phyloP scores from a whole-genome alignment of 2,888 invertebrate genomes.

The Bembecia ichneumoniformis region DNA sequence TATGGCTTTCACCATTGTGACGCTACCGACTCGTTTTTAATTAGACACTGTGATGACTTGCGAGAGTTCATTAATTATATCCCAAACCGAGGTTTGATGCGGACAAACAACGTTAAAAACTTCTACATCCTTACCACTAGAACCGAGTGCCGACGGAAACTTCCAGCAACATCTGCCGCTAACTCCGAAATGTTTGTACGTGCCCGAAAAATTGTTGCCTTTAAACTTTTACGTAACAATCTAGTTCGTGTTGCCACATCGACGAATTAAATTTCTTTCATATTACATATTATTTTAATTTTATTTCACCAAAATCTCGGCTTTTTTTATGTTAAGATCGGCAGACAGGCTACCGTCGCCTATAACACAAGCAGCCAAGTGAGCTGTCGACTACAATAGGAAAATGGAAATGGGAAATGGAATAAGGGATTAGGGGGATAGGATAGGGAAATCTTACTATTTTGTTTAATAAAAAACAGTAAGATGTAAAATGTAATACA shows the following conservation, averaged over 20 bases:
- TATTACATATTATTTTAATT: too few species aligned
- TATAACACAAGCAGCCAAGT: too few species aligned
- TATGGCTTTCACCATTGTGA: background rate
- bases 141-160: slow-evolving; percentile 15
- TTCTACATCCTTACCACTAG: slow-evolving; percentile 16
- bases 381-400: too few species aligned
- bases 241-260: slow-evolving; percentile 17
- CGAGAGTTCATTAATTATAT: slow-evolving; percentile 55
- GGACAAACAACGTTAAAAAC: slow-evolving; percentile 35
- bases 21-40: slow-evolving; percentile 28
- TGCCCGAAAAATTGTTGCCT: slow-evolving; percentile 8
- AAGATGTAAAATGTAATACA: too few species aligned
- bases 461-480: too few species aligned
- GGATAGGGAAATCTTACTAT: too few species aligned
- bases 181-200: slow-evolving; percentile 30
- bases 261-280: too few species aligned
- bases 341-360: too few species aligned
- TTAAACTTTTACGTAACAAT: slow-evolving; percentile 24
- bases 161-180: slow-evolving; percentile 31
- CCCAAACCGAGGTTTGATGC: slow-evolving; percentile 37
- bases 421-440: too few species aligned
- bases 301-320: too few species aligned
- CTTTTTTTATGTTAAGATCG: too few species aligned
- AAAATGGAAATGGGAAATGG: too few species aligned
- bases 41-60: slow-evolving; percentile 46